Conservation (phyloP, 2,113 vertebrate genomes). For the Mus pahari region DNA sequence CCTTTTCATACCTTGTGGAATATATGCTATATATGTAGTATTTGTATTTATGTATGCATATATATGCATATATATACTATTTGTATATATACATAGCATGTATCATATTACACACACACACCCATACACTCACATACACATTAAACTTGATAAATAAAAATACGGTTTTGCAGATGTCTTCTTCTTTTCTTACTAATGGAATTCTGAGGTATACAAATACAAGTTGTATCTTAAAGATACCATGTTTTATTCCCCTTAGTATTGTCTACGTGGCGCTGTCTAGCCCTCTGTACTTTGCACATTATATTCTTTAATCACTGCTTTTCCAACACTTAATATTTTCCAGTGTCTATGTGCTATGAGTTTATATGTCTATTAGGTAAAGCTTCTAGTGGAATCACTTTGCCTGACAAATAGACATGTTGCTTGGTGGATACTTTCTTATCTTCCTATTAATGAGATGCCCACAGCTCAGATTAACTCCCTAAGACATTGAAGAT, state of each 20-base stretch:
- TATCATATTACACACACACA: neutral
- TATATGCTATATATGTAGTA: neutral
- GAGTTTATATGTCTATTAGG: neutral
- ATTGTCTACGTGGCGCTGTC: neutral
- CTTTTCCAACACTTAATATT: neutral
- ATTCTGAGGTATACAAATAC: neutral
- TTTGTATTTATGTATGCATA: no score
- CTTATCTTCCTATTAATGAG: conserved; percentile 70
- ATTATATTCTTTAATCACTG: neutral
- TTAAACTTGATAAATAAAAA: neutral
- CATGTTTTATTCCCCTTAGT: neutral
- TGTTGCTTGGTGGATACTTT: conserved; percentile 2
- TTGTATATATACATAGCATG: neutral
- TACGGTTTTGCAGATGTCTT: no score
- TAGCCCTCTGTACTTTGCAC: neutral
- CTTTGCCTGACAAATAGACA: conserved; percentile 39
- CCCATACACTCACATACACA: neutral
- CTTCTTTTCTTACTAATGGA: neutral
- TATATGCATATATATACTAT: neutral
- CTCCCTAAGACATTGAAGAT: conserved; percentile 58
- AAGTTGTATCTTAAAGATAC: neutral
- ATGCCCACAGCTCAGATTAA: conserved; percentile 72
- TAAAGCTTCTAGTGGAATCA: conserved; percentile 32
- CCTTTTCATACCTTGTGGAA: neutral
- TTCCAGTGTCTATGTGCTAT: neutral